These are phyloP conservation scores for Danaus chrysippus DNA, from an alignment of 2,888 invertebrate species.

Conservation along the genomic window DNA sequence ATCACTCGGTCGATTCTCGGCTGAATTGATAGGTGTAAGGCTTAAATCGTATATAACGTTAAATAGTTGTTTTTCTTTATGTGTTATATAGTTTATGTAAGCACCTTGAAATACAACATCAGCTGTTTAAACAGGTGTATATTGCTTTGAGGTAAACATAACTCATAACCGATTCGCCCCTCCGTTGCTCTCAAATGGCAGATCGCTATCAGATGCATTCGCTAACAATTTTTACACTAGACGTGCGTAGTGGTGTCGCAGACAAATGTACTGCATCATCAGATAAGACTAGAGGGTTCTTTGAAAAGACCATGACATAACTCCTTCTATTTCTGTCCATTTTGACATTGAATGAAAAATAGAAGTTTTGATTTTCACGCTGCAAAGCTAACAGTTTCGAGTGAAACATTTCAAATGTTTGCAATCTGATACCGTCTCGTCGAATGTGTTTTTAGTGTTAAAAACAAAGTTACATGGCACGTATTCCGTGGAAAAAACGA, in stretches of 20 bases:
- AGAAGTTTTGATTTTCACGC: slow-evolving; percentile 57
- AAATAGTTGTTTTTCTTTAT: background rate
- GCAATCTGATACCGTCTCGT: background rate
- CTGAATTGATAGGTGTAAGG: slow-evolving; percentile 68
- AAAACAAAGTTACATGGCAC: background rate
- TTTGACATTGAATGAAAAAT: slow-evolving; percentile 69
- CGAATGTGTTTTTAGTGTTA: background rate
- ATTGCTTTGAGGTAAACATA: slow-evolving; percentile 19
- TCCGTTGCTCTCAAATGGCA: slow-evolving; percentile 54
- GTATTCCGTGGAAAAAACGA: too few species aligned
- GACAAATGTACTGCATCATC: slow-evolving; percentile 76
- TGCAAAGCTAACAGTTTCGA: slow-evolving; percentile 13
- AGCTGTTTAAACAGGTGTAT: slow-evolving; percentile 12
- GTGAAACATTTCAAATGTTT: slow-evolving; percentile 3
- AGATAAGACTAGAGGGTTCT: slow-evolving; percentile 69
- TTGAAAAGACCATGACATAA: slow-evolving; percentile 70
- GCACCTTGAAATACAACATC: slow-evolving; percentile 5
- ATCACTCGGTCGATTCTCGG: slow-evolving; percentile 58
- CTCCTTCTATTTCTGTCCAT: slow-evolving; percentile 68
- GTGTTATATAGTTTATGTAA: background rate
- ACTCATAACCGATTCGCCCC: slow-evolving; percentile 28
- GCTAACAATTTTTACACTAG: slow-evolving; percentile 76
- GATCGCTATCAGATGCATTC: slow-evolving; percentile 72
- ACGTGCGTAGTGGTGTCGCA: slow-evolving; percentile 63
- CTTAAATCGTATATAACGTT: slow-evolving; percentile 22